Conservation (phyloP, 2,888 invertebrate species). For the Drosophila vallismaia region DNA sequence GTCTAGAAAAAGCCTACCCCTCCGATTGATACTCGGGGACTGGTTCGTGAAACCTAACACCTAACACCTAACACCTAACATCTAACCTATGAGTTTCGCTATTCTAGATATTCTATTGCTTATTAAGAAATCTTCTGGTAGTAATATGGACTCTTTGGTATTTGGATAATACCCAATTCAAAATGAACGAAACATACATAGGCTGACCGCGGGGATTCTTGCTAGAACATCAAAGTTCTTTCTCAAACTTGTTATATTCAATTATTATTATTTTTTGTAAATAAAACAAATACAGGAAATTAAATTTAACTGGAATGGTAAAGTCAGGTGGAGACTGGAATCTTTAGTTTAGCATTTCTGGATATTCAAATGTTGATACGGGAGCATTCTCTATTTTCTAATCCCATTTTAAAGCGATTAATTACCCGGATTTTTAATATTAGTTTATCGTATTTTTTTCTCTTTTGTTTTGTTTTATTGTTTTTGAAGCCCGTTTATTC, state of each 20-base stretch:
- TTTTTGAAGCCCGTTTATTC: slow-evolving; percentile 79
- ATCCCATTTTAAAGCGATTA: slow-evolving; percentile 47
- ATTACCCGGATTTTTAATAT: slow-evolving; percentile 47
- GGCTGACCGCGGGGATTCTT: slow-evolving; percentile 45
- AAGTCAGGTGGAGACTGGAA: slow-evolving; percentile 41
- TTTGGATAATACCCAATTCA: slow-evolving; percentile 79
- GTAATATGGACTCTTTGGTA: slow-evolving; percentile 84
- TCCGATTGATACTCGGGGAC: not conserved
- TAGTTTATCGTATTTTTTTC: slow-evolving; percentile 43
- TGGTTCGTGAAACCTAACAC: not conserved
- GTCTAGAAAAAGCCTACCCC: not conserved
- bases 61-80: not conserved
- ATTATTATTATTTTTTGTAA: slow-evolving; percentile 9
- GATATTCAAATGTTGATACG: slow-evolving; percentile 42
- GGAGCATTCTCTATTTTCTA: slow-evolving; percentile 41
- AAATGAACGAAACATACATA: slow-evolving; percentile 47
- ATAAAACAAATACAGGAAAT: slow-evolving; percentile 45
- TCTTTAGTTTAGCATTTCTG: slow-evolving; percentile 61
- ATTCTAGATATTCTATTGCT: slow-evolving; percentile 62
- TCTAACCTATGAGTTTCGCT: not conserved
- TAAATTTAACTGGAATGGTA: slow-evolving; percentile 43
- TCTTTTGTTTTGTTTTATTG: slow-evolving; percentile 52
- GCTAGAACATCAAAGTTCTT: not conserved
- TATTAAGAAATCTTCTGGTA: slow-evolving; percentile 84
- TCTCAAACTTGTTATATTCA: not conserved